Conservation (phyloP, 2,888 invertebrate species). For the Idaea aversata region DNA sequence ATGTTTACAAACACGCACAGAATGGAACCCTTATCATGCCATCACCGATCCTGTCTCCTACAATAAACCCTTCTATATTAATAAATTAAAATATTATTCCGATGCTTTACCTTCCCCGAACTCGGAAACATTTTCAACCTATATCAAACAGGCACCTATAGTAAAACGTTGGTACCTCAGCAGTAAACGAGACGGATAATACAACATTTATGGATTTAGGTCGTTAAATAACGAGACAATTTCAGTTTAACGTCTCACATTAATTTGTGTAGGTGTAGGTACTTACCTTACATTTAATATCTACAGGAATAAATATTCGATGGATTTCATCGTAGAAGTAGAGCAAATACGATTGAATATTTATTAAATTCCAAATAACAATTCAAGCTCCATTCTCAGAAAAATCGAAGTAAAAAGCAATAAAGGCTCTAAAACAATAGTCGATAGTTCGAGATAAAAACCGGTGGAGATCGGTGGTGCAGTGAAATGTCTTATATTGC, state of each 20-base stretch:
- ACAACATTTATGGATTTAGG: neutral
- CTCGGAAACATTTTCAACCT: neutral
- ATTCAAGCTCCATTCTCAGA: neutral
- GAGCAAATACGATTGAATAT: neutral
- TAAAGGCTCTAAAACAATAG: constrained; percentile 34
- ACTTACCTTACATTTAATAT: neutral
- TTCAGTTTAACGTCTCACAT: neutral
- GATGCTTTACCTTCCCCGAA: neutral
- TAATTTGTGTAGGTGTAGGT: neutral
- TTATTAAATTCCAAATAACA: constrained; percentile 1
- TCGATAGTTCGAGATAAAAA: constrained; percentile 34
- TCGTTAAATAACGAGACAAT: neutral
- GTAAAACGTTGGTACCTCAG: neutral
- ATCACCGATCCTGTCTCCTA: constrained; percentile 38
- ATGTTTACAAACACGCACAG: constrained; percentile 65
- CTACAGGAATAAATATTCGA: neutral
- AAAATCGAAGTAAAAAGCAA: constrained; percentile 15
- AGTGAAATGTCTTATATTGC: constrained; percentile 10
- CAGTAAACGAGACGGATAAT: neutral
- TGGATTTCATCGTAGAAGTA: neutral
- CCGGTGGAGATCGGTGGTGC: constrained; percentile 38
- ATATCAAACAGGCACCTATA: neutral
- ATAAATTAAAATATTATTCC: constrained; percentile 4
- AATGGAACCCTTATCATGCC: constrained; percentile 44
- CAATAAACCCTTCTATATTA: constrained; percentile 27